Evolutionary conservation across 1,140 invertebrate species (phyloP), one percentile per base, ranked within the genome.

Genomic region (Grapholita molesta): DNA sequence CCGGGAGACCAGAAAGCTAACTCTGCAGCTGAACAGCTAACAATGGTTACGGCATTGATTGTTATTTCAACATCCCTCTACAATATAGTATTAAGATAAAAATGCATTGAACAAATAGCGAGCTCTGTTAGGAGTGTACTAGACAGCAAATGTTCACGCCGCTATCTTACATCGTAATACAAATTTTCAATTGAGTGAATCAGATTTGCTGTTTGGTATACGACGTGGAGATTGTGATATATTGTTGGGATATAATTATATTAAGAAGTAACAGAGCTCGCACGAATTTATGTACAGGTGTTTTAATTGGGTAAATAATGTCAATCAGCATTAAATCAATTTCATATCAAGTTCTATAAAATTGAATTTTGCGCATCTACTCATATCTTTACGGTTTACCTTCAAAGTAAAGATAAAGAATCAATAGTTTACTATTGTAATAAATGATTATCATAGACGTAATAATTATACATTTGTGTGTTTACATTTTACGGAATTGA

Each of bases 321-420:
- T 90, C 88, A 90, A 89, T 90, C 77, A 84, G 79, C 76, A 74
- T 83, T 74, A 76, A 89, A 90, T 89, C 87, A 88, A 90, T 89
- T 88, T 88, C 88, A 90, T 90, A 90, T 90, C 87, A 90, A 69
- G 21, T 35, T 74, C 73, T 81, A 73, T 74, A 82, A 76, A n/a
- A 77, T 74, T 75, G 77, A 71, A 74, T 82, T 81, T 65, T 82
- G 79, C 72, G 72, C 73, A 76, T 76, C 70, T 76, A n/a, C n/a
- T n/a, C n/a, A n/a, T n/a, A 78, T 77, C 79, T 81, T 83, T 81
- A 78, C 76, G 80, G 67, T 48, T 68, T 75, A 75, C 66, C 57
- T 65, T 72, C 68, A 64, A 61, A 57, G 11, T 21, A 61, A 30
- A 61, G 25, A 28, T 32, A 15, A n/a, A 28, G n/a, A 15, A 61